Evolutionary conservation across 2,888 invertebrate genomes (phyloP), one percentile per base, ranked within the genome.

Genomic region (Eurois occulta): DNA sequence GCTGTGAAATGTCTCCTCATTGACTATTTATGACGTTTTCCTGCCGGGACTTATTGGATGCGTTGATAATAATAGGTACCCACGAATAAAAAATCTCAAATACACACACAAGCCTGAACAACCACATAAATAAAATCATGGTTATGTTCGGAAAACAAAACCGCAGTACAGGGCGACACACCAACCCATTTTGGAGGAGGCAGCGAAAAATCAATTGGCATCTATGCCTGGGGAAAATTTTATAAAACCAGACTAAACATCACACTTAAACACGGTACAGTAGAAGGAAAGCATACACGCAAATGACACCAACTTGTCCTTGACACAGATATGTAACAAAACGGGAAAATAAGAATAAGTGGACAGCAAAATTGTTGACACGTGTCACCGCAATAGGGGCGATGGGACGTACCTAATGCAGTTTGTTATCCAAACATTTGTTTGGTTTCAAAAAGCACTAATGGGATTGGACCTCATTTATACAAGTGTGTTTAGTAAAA

Each of bases 271-370:
- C 60, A 32, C 32, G 21, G 13, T 32, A 62, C 21, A 10, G 21
- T 10, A 21, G 60, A 16, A 38, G n/a, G 13, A 64, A 64, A 7
- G 16, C 38, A 41, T n/a, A 28, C 0, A 8, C 1, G 7, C 35
- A 64, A 64, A 64, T 28, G 52, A 24, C 43, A 76, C 41, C 35
- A 76, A 35, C n/a, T 38, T 65, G 10, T 52, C n/a, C 35, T 76
- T 76, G 43, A 76, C 43, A 76, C 76, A 41, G 28, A 75, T 43
- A 75, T 75, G 10, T 52, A 21, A 32, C 41, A 43, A 64, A 38
- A 64, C 16, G 16, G 7, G 16, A 41, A 62, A 48, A 62, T 24
- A 41, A 52, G 18, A 48, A 52, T 32, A 74, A 62, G 46, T 41
- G 38, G 41, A 41, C 48, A 55, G 18, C 72, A 21, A 70, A 55